Evolutionary conservation across 2,797 vertebrate species (phyloP), one percentile per base, ranked within the genome.

Genomic region (Urophycis tenuis): DNA sequence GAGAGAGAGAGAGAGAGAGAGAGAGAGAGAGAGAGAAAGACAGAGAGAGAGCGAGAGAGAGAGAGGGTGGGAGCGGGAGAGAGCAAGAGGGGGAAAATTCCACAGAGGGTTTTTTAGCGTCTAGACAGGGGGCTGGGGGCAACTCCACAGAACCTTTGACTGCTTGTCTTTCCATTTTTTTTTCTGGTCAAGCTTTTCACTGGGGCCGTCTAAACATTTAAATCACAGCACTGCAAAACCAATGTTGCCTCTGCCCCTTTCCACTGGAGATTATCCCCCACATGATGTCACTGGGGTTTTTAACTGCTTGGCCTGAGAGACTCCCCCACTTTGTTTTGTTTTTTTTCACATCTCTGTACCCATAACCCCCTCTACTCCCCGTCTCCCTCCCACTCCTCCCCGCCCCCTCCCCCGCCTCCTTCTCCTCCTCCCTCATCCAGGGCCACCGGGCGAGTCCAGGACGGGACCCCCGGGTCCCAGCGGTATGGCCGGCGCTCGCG

Each of bases 371-470:
- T 70, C 53, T 60, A n/a, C 53, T 25, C 25, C 10, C 29, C 64
- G 4, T 30, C 64, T 69, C 29, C 29, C 25, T 15, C 67, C 76
- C 74, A 78, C 29, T 6, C 77, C 35, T 72, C 36, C 69, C 78
- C 29, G 49, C 60, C 71, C 74, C 19, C 73, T 71, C 81, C 41
- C 31, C 30, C 74, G 45, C 75, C 76, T 12, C 70, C 82, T 60
- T n/a, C 76, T 53, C 84, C 15, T 73, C 30, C 31, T 22, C 22
- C 78, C 29, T 39, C 41, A 77, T 78, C 80, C 89, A 99, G 98
- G 98, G 89, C 95, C 95, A 87, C 95, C 92, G 91, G 98, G 98
- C 85, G 95, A 97, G 88, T 98, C 97, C 31, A 95, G 96, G 92
- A 94, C 93, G 0, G 98, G 98, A 79, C 92, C 96, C 81, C 92